Conservation (phyloP, 2,797 vertebrate genomes). For the Pangasius mekongensis region DNA sequence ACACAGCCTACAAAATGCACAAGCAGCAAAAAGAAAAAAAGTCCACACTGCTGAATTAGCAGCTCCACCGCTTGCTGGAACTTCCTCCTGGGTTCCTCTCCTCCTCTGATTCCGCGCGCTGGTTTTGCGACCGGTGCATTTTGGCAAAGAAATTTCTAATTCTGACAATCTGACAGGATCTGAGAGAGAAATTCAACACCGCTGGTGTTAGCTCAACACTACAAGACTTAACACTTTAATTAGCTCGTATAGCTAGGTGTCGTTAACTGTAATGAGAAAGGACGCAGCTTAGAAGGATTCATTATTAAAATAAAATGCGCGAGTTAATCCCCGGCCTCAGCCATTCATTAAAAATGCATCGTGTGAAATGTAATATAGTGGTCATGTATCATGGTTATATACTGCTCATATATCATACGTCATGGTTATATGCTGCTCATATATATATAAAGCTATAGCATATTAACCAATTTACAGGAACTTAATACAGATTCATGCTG, state of each 20-base stretch:
- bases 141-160: background rate
- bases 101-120: background rate
- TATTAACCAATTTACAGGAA: background rate
- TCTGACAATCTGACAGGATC: background rate
- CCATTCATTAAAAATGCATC: constrained; percentile 4
- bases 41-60: background rate
- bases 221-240: constrained; percentile 13
- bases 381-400: background rate
- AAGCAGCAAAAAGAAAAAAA: constrained; percentile 13
- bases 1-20: constrained; percentile 35
- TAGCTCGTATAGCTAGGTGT: background rate
- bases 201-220: background rate
- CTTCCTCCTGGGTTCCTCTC: background rate
- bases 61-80: background rate
- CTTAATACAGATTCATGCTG: background rate
- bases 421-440: background rate
- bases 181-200: background rate
- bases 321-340: background rate
- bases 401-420: background rate
- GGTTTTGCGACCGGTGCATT: constrained; percentile 13
- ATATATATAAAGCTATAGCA: background rate
- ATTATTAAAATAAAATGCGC: constrained; percentile 15
- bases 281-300: background rate
- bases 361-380: background rate
- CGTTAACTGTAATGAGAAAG: constrained; percentile 7